Percentiles rank a stretch among this genome's conserved stretches.
These are phyloP conservation scores for Hypotaenidia okinawae DNA, from an alignment of 2,797 vertebrate species.

Conservation along the genomic window DNA sequence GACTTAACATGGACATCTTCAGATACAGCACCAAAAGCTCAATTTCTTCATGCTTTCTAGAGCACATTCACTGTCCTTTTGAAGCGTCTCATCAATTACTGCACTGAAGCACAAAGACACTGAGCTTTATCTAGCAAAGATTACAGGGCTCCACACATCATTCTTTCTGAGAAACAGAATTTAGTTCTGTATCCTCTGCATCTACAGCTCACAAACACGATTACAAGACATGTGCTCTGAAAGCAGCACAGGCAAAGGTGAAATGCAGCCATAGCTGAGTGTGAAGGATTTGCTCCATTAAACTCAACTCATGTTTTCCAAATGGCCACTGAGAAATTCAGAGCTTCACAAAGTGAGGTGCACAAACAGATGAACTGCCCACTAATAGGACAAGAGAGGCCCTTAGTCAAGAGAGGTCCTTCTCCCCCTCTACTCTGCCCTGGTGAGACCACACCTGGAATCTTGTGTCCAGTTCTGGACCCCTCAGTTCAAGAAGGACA, in stretches of 20 bases:
- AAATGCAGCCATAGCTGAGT: not conserved
- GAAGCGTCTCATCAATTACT: not conserved
- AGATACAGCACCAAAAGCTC: not conserved
- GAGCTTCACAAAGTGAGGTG: not conserved
- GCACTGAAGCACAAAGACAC: not conserved
- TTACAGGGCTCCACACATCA: not conserved
- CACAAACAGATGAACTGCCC: not conserved
- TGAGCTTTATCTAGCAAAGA: not conserved
- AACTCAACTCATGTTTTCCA: not conserved
- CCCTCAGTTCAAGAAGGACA: too few relatives aligned
- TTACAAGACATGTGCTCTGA: not conserved
- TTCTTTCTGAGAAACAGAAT: not conserved
- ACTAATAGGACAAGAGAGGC: not conserved
- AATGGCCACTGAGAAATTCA: not conserved
- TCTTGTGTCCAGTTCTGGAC: too few relatives aligned
- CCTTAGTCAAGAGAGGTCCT: too few relatives aligned
- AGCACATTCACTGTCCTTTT: conserved; percentile 16
- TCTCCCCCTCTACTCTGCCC: too few relatives aligned
- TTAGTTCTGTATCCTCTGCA: not conserved
- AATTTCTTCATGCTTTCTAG: not conserved
- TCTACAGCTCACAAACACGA: not conserved
- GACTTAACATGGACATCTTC: not conserved
- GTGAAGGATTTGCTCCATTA: not conserved
- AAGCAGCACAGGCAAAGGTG: not conserved
- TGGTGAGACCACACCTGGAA: too few relatives aligned